Base-by-base conservation (phyloP, 2,113 vertebrate genomes). In the Noturus placidus region DNA sequence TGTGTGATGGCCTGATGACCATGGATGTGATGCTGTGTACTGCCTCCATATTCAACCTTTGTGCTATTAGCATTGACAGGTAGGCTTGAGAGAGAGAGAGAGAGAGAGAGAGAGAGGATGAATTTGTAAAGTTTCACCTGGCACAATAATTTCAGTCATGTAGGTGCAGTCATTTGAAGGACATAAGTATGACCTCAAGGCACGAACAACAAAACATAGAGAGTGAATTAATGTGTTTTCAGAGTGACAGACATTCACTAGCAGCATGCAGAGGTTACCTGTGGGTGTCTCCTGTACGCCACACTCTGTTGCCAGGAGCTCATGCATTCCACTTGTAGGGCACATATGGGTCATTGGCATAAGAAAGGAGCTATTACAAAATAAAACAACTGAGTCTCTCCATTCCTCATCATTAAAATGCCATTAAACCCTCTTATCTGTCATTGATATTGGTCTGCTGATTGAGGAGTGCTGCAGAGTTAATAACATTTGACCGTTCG, bases 1-100 rank as follows among this genome's bases (percentile, higher is more conserved):
- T 97, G 78, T 99, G 98, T 4, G 98, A 99, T 72, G 92, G 92
- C 4, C 95, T 99, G 91, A 97, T 98, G 98, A 96, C 97, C 86
- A 97, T 98, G 97, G 97, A 99, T 0, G 98, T 99, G 91, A 96
- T 98, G 97, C 94, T 98, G 87, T 98, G 98, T 93, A 98, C 98
- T 0, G 97, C 98, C 83, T 99, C 98, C 90, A 99, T 99, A 94
- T 98, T 98, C 94, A 98, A 98, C 94, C 95, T 99, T 88, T 99
- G 98, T 4, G 97, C 97, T 89, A 98, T 99, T 95, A 97, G 97
- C 27, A 92, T 98, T 72, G 97, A 99, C 94, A 96, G 97, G 94
- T 95, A 57, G 77, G 93, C 83, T 59, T 54, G 50, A 61, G 59
- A 77, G 35, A 77, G 56, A 61, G 57, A 77, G 33, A 70, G 17